Base-by-base conservation (phyloP, 2,888 invertebrate species). In the Tetranychus piercei region DNA sequence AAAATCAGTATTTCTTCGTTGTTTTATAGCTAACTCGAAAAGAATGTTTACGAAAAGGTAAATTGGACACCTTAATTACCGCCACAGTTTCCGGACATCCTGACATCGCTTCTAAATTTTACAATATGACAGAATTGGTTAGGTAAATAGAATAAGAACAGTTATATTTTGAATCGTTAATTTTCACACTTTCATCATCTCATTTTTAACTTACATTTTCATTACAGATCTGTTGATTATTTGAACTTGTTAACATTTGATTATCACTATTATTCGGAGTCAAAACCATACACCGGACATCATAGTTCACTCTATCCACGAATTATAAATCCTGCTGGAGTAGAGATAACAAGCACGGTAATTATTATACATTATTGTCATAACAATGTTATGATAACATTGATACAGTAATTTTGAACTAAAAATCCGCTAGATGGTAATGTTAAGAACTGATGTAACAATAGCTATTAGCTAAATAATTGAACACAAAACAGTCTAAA, bases 211-310 rank as follows among this genome's bases (percentile, higher is more conserved):
- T 55, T 55, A 55, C 9, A 15, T 55, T 15, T 55, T 3, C 6
- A 15, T 55, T 82, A 75, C 80, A 88, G 88, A 73, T 85, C 89
- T 81, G 87, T 89, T 0, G 93, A 94, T 82, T 91, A 87, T 83
- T 87, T 92, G 0, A 92, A 91, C 82, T 81, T 94, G n/a, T 94
- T 94, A 94, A 87, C 90, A 0, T 94, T 94, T 81, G 94, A 94
- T 82, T 94, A 88, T 80, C 92, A 94, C 82, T 89, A 87, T 80
- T 94, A 87, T 80, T 86, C 87, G 6, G 85, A 86, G 81, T 86
- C 87, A 77, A 88, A 89, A 1, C 93, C 93, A 1, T 87, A 91
- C 78, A 93, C 93, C 22, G 89, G 91, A 0, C 84, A 91, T 18
- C 94, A 94, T 82, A 87, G 93, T 0, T 93, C 94, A 0, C 83